Conservation (phyloP, 2,113 vertebrate species). For the Junco hyemalis region DNA sequence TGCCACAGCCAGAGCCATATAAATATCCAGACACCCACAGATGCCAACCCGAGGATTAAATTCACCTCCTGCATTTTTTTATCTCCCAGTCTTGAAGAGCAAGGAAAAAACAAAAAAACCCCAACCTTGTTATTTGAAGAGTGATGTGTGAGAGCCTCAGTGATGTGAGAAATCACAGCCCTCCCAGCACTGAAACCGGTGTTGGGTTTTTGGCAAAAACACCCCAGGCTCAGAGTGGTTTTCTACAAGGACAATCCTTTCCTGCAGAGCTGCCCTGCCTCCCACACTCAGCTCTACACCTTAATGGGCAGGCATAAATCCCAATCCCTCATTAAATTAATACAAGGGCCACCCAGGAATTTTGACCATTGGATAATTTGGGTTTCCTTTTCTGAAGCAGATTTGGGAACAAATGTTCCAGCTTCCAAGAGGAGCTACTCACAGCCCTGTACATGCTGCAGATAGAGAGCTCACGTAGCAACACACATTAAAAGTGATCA, state of each 20-base stretch:
- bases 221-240: background rate
- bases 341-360: background rate
- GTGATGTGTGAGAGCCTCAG: background rate
- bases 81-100: background rate
- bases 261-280: background rate
- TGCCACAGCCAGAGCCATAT: background rate
- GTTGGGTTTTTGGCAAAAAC: background rate
- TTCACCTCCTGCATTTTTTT: background rate
- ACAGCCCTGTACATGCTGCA: fast-evolving
- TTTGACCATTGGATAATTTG: background rate
- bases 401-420: background rate
- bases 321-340: background rate
- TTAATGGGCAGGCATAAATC: background rate
- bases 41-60: constrained; percentile 19
- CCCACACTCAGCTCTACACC: background rate
- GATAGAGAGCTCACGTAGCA: background rate
- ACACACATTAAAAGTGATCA: background rate
- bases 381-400: background rate
- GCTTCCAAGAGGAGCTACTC: background rate
- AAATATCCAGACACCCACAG: constrained; percentile 18
- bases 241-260: background rate
- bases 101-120: background rate
- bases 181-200: fast-evolving
- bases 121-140: background rate
- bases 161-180: background rate